Conservation (phyloP, 2,888 invertebrate genomes). For the Drosophila borealis region DNA sequence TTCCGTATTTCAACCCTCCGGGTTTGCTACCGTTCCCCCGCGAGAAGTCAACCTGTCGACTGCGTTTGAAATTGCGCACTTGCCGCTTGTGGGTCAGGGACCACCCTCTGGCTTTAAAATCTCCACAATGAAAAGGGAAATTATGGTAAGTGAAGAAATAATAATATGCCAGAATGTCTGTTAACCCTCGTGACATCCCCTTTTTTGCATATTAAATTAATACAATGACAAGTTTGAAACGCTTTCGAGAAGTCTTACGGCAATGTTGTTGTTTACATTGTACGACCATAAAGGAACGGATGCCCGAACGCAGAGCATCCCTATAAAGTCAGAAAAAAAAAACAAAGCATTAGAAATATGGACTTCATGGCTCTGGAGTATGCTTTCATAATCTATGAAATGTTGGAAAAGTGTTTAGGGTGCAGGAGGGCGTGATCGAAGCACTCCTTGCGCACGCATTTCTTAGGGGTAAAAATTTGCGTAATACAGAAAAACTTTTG, state of each 20-base stretch:
- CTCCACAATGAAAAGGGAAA: slow-evolving; percentile 59
- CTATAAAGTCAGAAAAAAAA: slow-evolving; percentile 52
- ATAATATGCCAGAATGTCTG: slow-evolving; percentile 79
- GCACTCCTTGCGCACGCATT: slow-evolving; percentile 4
- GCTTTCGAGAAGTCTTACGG: slow-evolving; percentile 45
- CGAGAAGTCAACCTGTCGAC: slow-evolving; percentile 81
- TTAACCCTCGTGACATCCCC: slow-evolving; percentile 55
- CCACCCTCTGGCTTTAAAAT: slow-evolving; percentile 58
- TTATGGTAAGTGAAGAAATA: slow-evolving; percentile 74
- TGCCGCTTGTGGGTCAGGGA: slow-evolving; percentile 37
- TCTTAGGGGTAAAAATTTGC: slow-evolving; percentile 33
- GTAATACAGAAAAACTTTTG: slow-evolving; percentile 40
- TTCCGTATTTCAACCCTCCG: slow-evolving; percentile 55
- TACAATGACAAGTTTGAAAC: slow-evolving; percentile 83
- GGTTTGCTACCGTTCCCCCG: slow-evolving; percentile 16
- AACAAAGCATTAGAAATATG: slow-evolving; percentile 84
- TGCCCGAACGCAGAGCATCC: slow-evolving; percentile 39
- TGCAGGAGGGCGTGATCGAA: slow-evolving; percentile 53
- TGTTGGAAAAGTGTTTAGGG: slow-evolving; percentile 48
- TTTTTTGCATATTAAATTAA: slow-evolving; percentile 82
- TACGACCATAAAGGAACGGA: slow-evolving; percentile 57
- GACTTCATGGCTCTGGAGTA: slow-evolving; percentile 80
- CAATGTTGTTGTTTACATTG: slow-evolving; percentile 67
- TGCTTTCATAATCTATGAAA: slow-evolving; percentile 75
- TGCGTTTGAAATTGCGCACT: slow-evolving; percentile 81